phyloP scores from a whole-genome alignment of 2,797 vertebrate genomes.

The Xerus rutilus region DNA sequence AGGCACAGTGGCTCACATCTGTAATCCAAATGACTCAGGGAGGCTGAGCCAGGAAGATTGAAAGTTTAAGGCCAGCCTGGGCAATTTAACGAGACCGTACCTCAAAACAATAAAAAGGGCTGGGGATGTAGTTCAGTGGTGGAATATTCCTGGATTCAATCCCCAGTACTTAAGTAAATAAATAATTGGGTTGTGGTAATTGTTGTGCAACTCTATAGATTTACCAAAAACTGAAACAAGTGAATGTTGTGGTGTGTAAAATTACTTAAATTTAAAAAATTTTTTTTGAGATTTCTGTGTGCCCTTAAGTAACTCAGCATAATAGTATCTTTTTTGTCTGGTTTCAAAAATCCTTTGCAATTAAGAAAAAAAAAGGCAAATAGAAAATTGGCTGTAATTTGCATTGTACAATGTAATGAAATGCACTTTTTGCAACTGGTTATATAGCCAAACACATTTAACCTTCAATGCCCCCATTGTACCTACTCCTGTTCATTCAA shows the following conservation, averaged over 20 bases:
- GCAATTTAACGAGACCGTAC: not conserved
- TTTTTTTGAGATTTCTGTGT: not conserved
- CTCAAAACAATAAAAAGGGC: not conserved
- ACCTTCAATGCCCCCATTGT: not conserved
- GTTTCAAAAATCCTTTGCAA: conserved; percentile 7
- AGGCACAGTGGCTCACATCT: too few species aligned
- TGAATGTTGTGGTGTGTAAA: not conserved
- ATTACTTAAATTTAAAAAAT: conserved; percentile 17
- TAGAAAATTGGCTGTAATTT: not conserved
- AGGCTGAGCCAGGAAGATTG: too few species aligned
- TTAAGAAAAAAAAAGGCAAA: not conserved
- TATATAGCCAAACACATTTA: not conserved
- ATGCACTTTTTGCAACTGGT: not conserved
- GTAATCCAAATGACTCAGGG: too few species aligned
- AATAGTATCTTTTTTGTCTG: conserved; percentile 2
- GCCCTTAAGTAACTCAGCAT: not conserved
- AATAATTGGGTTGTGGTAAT: not conserved
- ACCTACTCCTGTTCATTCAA: conserved; percentile 23
- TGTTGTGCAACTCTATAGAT: not conserved
- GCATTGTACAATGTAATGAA: not conserved
- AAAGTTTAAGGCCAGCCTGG: not conserved
- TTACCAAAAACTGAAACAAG: conserved; percentile 38
- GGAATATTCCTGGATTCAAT: not conserved
- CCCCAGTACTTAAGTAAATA: not conserved
- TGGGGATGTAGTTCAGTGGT: not conserved